Evolutionary conservation across 2,113 vertebrate genomes (phyloP).

Genomic region (Seriola aureovittata): DNA sequence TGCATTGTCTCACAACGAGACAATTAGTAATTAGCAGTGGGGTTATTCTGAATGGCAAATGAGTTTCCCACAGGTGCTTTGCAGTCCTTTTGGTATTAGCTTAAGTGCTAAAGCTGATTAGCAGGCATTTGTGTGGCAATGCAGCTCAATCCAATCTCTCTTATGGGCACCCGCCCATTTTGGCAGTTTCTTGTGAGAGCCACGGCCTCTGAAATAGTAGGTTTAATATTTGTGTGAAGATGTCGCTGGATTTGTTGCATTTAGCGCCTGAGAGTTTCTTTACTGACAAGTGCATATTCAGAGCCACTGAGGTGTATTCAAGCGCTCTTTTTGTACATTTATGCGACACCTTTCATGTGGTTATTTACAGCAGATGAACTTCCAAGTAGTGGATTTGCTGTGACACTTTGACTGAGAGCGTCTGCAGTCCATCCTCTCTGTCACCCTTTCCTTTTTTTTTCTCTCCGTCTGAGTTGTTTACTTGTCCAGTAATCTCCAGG

Average conservation of each 20-base stretch:
- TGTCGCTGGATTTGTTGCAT: neutral
- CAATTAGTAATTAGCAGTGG: conserved; percentile 62
- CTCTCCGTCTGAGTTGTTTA: conserved; percentile 28
- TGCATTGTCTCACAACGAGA: conserved; percentile 57
- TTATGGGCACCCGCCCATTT: conserved; percentile 45
- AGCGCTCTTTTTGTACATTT: neutral
- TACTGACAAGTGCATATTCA: neutral
- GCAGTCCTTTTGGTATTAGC: conserved; percentile 76
- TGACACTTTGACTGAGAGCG: neutral
- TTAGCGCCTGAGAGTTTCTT: neutral
- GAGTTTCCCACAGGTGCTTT: conserved; percentile 83
- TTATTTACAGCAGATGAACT: neutral
- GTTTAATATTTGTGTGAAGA: neutral
- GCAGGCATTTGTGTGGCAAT: conserved; percentile 69
- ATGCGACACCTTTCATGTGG: neutral
- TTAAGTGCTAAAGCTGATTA: conserved; percentile 83
- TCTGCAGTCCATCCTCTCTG: neutral
- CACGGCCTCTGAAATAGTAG: neutral
- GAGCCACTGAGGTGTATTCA: neutral
- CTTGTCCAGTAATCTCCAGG: conserved; percentile 10
- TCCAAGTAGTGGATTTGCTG: neutral
- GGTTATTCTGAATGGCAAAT: conserved; percentile 60
- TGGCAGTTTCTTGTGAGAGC: conserved; percentile 41
- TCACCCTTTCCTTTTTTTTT: neutral
- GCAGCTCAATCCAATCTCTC: conserved; percentile 65